These are phyloP conservation scores for Nibea albiflora DNA, from an alignment of 2,113 vertebrate genomes.

Conservation along the genomic window DNA sequence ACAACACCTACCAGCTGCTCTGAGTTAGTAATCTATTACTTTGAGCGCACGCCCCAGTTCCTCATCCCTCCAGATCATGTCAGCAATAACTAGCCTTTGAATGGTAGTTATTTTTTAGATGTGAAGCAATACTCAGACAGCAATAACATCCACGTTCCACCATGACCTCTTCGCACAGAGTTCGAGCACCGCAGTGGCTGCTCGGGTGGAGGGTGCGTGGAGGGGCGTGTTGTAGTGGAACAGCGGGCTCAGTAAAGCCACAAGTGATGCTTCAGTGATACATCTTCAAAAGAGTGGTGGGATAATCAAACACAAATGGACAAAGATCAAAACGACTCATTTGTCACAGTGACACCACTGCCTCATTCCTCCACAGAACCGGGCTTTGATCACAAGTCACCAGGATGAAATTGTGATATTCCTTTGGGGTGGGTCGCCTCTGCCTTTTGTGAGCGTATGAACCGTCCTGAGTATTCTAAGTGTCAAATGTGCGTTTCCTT, in stretches of 20 bases:
- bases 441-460: conserved; percentile 65
- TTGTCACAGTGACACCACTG: conserved; percentile 61
- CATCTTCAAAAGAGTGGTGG: conserved; percentile 30
- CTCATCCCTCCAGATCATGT: conserved; percentile 44
- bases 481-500: conserved; percentile 43
- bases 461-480: conserved; percentile 51
- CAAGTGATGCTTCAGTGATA: conserved; percentile 38
- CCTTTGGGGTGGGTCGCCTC: conserved; percentile 36
- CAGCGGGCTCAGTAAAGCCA: conserved; percentile 19
- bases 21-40: conserved; percentile 24
- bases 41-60: conserved; percentile 1
- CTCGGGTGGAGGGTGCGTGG: conserved; percentile 25
- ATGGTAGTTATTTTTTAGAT: conserved; percentile 74
- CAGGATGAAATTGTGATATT: conserved; percentile 43
- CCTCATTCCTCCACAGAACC: conserved; percentile 56
- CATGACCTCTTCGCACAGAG: conserved; percentile 61
- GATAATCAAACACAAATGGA: conserved; percentile 25
- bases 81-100: conserved; percentile 82
- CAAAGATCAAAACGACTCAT: conserved; percentile 37
- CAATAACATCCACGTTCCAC: conserved; percentile 82
- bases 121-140: conserved; percentile 85
- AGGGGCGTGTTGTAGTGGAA: conserved; percentile 14
- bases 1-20: conserved; percentile 56
- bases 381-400: conserved; percentile 47
- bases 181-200: conserved; percentile 9